Evolutionary conservation across 2,888 invertebrate species (phyloP).

Genomic region (Hypena proboscidalis): DNA sequence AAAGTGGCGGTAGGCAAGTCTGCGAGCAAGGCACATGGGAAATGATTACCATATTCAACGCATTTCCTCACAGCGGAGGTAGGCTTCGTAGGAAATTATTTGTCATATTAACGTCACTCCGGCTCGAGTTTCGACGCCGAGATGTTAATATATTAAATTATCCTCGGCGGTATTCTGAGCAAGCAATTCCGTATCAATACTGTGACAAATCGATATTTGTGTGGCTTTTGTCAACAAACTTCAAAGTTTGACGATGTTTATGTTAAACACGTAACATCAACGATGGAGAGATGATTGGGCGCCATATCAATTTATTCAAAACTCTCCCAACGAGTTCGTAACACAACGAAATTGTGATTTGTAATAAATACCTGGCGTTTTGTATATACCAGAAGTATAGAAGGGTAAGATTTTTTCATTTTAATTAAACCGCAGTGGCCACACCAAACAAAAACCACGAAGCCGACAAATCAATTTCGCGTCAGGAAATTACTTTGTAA

Average conservation of each 20-base stretch:
- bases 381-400: slow-evolving; percentile 22
- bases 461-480: slow-evolving; percentile 82
- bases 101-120: slow-evolving; percentile 83
- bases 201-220: slow-evolving; percentile 42
- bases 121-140: slow-evolving; percentile 64
- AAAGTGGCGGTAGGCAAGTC: slow-evolving; percentile 57
- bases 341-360: slow-evolving; percentile 19
- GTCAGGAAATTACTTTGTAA: slow-evolving; percentile 82
- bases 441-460: slow-evolving; percentile 75
- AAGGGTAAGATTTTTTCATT: slow-evolving; percentile 49
- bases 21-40: slow-evolving; percentile 67
- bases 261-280: slow-evolving; percentile 26
- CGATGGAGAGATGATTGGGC: slow-evolving; percentile 16
- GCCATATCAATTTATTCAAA: slow-evolving; percentile 12
- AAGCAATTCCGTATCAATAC: slow-evolving; percentile 57
- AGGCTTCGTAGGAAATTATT: slow-evolving; percentile 79
- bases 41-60: slow-evolving; percentile 81
- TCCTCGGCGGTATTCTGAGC: slow-evolving; percentile 59
- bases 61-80: slow-evolving; percentile 65
- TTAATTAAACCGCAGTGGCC: slow-evolving; percentile 75
- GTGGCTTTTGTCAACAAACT: slow-evolving; percentile 34
- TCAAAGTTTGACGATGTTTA: slow-evolving; percentile 35
- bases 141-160: slow-evolving; percentile 79
- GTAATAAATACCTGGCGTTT: slow-evolving; percentile 20
- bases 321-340: slow-evolving; percentile 9